Evolutionary conservation across 1,140 invertebrate species (phyloP), one percentile per base, ranked within the genome.

Genomic region (Hydropsyche tenuis): DNA sequence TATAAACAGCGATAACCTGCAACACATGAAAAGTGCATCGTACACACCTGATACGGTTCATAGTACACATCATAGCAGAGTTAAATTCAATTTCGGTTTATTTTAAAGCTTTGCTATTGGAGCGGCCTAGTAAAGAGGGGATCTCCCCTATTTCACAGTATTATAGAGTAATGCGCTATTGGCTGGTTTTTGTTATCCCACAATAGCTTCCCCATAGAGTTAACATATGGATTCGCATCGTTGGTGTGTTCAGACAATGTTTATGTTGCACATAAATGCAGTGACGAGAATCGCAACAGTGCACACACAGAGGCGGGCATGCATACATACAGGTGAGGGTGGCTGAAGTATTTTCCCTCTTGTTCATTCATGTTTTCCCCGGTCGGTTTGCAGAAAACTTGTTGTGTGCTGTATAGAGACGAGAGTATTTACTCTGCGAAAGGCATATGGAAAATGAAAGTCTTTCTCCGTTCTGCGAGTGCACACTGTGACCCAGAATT

Each of bases 391-490:
- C 43, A 70, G 46, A 53, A 56, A 70, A 70, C 68, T 70, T 70
- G 46, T 70, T 70, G 68, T 70, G 45, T n/a, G 9, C 56, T 56
- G 48, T 56, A 70, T 27, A 43, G 45, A 68, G 65, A 68, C 65
- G 65, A 68, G 65, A 68, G 48, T 70, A 56, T 70, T 70, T 56
- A 56, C 68, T 70, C 48, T 70, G 42, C 68, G 68, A 70, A 70
- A 27, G 48, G 68, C 68, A 70, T 70, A 70, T 70, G 68, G 68
- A 70, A 70, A 70, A 70, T 43, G 68, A 70, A 70, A 70, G 68
- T 70, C 43, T 70, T 42, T 23, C 68, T 70, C 68, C 48, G 45
- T 42, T 56, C 51, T 27, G 25, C 68, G n/a, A 48, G 43, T 45
- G 65, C 42, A 65, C 63, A 65, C 30, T 43, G 43, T 45, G 23